Evolutionary conservation across 2,888 invertebrate species (phyloP), one percentile per base, ranked within the genome.

Genomic region (Penaeus monodon): DNA sequence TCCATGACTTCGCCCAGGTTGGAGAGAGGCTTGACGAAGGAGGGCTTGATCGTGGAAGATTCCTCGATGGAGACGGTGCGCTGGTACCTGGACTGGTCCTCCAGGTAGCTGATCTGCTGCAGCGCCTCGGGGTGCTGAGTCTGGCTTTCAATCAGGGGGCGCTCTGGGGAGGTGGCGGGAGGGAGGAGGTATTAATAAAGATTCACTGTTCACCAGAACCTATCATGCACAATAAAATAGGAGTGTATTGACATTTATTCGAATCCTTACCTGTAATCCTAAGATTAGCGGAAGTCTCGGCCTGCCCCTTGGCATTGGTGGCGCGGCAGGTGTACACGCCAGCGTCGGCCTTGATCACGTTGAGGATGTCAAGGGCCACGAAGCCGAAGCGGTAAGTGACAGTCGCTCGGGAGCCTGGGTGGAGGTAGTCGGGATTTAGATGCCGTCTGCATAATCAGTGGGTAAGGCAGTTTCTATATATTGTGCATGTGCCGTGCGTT

Each of bases 311-410:
- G 77, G 96, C 95, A 92, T 97, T 98, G 68, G 95, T 94, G 78
- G 97, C 97, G 90, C 97, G 95, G 93, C 97, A 98, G 90, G 96
- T 95, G 92, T 97, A 98, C 93, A 97, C 97, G 88, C 97, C 99
- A 91, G 95, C 95, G 92, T 99, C 98, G 92, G 96, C 95, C 90
- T 95, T 93, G 91, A 96, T 95, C 88, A 97, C 94, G 93, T 96
- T 96, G 91, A 98, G 94, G 92, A 98, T 94, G 92, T 98, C 98
- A 91, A 98, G 94, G 91, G 98, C 97, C 91, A 99, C 98, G 92
- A 98, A 99, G 91, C 99, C 99, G 93, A 99, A 99, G 92, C 98
- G 97, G 94, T 98, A 97, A 92, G 97, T 96, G 90, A 97, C 96
- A 92, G 97, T 98, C 92, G 97, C 97, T 92, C 99, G 95, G 91